Evolutionary conservation across 2,797 vertebrate species (phyloP).

Genomic region (Manis pentadactyla): DNA sequence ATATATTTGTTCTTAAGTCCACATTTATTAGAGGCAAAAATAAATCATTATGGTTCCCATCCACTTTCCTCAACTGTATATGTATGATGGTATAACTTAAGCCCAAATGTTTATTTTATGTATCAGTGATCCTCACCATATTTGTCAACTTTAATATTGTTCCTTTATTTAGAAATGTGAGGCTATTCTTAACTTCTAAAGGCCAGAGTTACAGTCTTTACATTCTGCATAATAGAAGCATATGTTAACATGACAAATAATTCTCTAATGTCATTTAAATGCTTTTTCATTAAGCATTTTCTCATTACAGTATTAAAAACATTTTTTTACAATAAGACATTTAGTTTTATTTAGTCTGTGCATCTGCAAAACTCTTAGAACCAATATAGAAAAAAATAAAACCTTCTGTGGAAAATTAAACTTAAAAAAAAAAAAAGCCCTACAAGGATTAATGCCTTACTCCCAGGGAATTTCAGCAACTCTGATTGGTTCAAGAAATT

Average conservation of each 20-base stretch:
- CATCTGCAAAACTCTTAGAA: slow-evolving; percentile 43
- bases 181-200: not conserved
- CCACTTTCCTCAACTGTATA: not conserved
- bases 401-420: not conserved
- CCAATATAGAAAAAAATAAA: slow-evolving; percentile 9
- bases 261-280: not conserved
- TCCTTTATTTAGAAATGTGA: not conserved
- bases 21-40: not conserved
- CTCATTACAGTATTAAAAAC: not conserved
- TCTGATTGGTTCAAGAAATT: slow-evolving; percentile 57
- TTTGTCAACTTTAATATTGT: not conserved
- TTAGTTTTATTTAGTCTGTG: slow-evolving; percentile 64
- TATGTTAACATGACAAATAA: not conserved
- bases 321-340: slow-evolving; percentile 47
- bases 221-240: not conserved
- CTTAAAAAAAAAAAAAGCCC: not conserved
- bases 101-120: not conserved
- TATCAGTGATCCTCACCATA: not conserved
- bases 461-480: not conserved
- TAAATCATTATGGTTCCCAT: not conserved
- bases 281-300: not conserved
- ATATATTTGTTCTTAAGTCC: not conserved
- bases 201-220: not conserved
- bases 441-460: not conserved
- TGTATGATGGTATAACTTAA: not conserved